Conservation (phyloP, 2,888 invertebrate species). For the Brachyopa scutellaris region DNA sequence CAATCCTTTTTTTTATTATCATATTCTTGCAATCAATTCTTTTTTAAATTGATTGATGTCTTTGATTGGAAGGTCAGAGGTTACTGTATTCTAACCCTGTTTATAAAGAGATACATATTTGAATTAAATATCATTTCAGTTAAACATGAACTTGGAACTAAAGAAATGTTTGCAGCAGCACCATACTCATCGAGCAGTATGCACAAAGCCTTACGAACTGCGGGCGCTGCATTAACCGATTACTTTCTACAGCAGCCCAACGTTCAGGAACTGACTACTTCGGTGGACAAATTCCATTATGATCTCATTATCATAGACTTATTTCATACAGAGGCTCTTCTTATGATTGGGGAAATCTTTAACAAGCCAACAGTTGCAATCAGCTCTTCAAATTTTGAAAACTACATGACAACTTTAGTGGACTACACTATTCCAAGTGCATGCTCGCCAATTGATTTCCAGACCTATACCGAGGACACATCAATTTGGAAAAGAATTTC, state of each 20-base stretch:
- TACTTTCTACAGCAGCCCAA: slow-evolving; percentile 77
- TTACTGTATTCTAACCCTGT: too few species aligned
- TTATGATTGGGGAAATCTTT: slow-evolving; percentile 80
- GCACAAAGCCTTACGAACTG: slow-evolving; percentile 76
- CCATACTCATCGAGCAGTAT: slow-evolving; percentile 73
- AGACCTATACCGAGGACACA: slow-evolving; percentile 79
- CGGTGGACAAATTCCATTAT: slow-evolving; percentile 78
- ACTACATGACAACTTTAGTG: slow-evolving; percentile 81
- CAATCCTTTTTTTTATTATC: too few species aligned
- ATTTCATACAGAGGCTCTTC: slow-evolving; percentile 81
- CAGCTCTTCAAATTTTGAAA: slow-evolving; percentile 80
- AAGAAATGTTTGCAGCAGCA: slow-evolving; percentile 67
- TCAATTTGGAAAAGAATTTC: slow-evolving; percentile 83
- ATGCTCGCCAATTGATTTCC: slow-evolving; percentile 82
- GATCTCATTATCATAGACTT: slow-evolving; percentile 82
- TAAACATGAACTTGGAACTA: slow-evolving; percentile 52
- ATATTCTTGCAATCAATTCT: too few species aligned
- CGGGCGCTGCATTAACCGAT: slow-evolving; percentile 77
- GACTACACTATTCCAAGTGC: slow-evolving; percentile 82
- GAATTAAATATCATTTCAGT: slow-evolving; percentile 57
- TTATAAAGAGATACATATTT: too few species aligned
- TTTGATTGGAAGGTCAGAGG: too few species aligned
- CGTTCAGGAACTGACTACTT: slow-evolving; percentile 74
- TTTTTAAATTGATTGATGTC: too few species aligned
- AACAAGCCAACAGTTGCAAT: slow-evolving; percentile 81